Evolutionary conservation across 2,113 vertebrate species (phyloP).

Genomic region (Chinchilla lanigera): DNA sequence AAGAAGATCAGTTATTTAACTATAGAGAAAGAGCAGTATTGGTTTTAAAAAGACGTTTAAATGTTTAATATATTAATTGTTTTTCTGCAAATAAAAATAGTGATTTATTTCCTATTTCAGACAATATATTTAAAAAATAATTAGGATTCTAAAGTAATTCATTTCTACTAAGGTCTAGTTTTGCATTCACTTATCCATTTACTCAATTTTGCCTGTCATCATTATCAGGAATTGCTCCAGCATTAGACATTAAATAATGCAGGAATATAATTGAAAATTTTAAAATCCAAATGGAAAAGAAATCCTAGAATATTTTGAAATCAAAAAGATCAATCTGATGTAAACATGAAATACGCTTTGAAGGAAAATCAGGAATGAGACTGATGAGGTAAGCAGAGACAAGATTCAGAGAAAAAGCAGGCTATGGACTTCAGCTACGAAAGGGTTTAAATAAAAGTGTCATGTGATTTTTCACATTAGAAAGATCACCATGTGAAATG

Average conservation of each 20-base stretch:
- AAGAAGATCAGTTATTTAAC: conserved; percentile 66
- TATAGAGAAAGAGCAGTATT: background rate
- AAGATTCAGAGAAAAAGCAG: background rate
- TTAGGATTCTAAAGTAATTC: background rate
- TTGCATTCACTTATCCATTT: background rate
- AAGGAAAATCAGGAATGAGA: background rate
- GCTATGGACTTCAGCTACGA: background rate
- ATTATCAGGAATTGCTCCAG: background rate
- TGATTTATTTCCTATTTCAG: background rate
- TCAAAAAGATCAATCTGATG: background rate
- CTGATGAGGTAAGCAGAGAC: fast-evolving
- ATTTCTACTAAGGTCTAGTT: background rate
- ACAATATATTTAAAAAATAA: conserved; percentile 1
- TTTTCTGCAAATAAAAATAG: background rate
- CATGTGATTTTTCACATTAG: background rate
- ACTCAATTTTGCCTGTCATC: background rate
- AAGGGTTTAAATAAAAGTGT: background rate
- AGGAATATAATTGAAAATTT: background rate
- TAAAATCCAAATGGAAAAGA: background rate
- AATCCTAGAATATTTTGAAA: background rate
- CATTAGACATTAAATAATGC: background rate
- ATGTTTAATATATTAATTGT: background rate
- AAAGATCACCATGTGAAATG: background rate
- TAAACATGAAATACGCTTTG: background rate
- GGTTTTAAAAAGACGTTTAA: background rate